phyloP scores from a whole-genome alignment of 2,888 invertebrate genomes.

The Tinea semifulvella region DNA sequence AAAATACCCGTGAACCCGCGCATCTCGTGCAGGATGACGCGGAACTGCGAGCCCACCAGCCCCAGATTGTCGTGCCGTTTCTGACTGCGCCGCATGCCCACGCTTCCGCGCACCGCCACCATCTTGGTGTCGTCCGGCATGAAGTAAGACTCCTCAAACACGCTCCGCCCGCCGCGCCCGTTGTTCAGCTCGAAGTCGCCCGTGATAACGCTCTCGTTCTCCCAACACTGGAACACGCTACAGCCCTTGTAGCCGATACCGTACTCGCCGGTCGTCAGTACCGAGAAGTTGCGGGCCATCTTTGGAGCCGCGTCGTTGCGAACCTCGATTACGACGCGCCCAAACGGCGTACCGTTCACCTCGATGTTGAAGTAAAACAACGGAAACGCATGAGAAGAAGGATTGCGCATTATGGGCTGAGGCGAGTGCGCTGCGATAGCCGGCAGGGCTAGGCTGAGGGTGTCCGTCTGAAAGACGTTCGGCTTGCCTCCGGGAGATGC shows the following conservation, averaged over 20 bases:
- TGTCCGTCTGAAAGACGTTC: constrained; percentile 34
- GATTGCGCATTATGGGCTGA: constrained; percentile 54
- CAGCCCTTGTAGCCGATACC: constrained; percentile 84
- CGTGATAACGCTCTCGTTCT: constrained; percentile 81
- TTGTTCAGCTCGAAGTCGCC: constrained; percentile 85
- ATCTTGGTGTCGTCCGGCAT: constrained; percentile 84
- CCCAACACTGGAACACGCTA: constrained; percentile 84
- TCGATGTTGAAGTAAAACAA: constrained; percentile 81
- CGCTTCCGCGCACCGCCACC: constrained; percentile 77
- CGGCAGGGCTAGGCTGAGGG: constrained; percentile 32
- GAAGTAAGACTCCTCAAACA: constrained; percentile 80
- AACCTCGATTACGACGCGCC: constrained; percentile 80
- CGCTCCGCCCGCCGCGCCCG: constrained; percentile 80
- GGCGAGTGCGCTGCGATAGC: constrained; percentile 27
- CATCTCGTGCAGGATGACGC: constrained; percentile 83
- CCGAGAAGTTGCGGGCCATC: constrained; percentile 82
- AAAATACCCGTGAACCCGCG: constrained; percentile 85
- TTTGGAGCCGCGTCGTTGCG: constrained; percentile 81
- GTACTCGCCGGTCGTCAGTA: constrained; percentile 75
- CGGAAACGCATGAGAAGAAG: constrained; percentile 67
- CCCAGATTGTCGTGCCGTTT: constrained; percentile 82
- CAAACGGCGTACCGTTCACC: constrained; percentile 74
- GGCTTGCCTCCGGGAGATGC: constrained; percentile 23
- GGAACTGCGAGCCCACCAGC: constrained; percentile 86
- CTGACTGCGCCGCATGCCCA: constrained; percentile 84